phyloP scores from a whole-genome alignment of 2,888 invertebrate genomes.

The Agonopterix subpropinquella region DNA sequence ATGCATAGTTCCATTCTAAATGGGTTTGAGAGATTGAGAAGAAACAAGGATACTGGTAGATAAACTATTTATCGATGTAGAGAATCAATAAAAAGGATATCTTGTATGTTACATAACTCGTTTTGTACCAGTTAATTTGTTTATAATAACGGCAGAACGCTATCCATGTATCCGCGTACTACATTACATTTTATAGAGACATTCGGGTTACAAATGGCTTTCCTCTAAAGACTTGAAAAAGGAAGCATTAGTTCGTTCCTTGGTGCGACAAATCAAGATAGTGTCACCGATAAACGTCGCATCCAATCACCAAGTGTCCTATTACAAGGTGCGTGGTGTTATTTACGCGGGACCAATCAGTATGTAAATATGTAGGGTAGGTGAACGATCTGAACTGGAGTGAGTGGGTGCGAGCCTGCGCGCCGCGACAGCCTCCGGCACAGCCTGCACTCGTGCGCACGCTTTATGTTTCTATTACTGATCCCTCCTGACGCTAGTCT shows the following conservation, averaged over 20 bases:
- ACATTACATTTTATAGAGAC: constrained; percentile 44
- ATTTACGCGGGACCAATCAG: constrained; percentile 63
- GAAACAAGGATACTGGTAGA: too few species aligned
- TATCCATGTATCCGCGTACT: constrained; percentile 12
- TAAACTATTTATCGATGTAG: too few species aligned
- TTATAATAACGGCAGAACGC: constrained; percentile 8
- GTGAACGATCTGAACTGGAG: constrained; percentile 65
- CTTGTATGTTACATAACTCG: too few species aligned
- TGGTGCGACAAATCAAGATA: constrained; percentile 57
- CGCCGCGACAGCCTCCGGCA: constrained; percentile 53
- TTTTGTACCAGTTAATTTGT: too few species aligned
- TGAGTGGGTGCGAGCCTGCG: constrained; percentile 57
- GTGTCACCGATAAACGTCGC: constrained; percentile 50
- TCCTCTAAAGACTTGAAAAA: constrained; percentile 35
- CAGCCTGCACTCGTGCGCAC: constrained; percentile 59
- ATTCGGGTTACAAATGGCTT: constrained; percentile 42
- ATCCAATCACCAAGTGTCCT: constrained; percentile 52
- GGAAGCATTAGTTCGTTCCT: constrained; percentile 39
- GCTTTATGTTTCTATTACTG: constrained; percentile 7
- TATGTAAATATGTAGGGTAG: constrained; percentile 71
- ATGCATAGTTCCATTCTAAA: too few species aligned
- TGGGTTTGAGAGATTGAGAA: too few species aligned
- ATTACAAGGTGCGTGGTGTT: constrained; percentile 54
- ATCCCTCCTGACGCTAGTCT: constrained; percentile 7
- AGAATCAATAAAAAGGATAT: too few species aligned